phyloP scores from a whole-genome alignment of 2,888 invertebrate species.

The Caenorhabditis sulstoni region DNA sequence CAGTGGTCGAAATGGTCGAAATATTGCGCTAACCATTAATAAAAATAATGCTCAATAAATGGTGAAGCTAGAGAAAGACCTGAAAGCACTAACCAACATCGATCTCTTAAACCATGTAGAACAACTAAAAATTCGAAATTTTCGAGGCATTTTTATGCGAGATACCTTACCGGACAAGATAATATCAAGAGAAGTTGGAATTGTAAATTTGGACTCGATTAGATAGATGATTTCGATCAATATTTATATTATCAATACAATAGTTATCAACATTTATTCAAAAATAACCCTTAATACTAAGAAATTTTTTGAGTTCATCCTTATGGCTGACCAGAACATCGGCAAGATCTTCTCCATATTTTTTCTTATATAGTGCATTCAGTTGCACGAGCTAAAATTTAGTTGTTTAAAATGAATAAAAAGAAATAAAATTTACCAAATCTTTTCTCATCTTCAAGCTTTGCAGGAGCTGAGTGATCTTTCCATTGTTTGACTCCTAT shows the following conservation, averaged over 20 bases:
- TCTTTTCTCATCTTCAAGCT: constrained; percentile 31
- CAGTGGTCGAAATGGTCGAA: too few relatives aligned
- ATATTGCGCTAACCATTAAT: too few relatives aligned
- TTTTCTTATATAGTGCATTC: constrained; percentile 13
- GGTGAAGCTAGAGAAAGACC: constrained; percentile 16
- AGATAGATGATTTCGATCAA: constrained; percentile 45
- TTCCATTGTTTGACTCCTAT: constrained; percentile 18
- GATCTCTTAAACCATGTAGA: constrained; percentile 6
- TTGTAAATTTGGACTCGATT: constrained; percentile 46
- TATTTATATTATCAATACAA: constrained; percentile 48
- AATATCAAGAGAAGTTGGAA: constrained; percentile 42
- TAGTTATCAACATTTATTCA: constrained; percentile 48
- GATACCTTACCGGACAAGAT: constrained; percentile 16
- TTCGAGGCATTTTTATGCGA: constrained; percentile 16
- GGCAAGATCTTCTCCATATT: constrained; percentile 27
- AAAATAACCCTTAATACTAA: constrained; percentile 35
- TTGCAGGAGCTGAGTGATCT: constrained; percentile 24
- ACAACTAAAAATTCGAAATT: constrained; percentile 3
- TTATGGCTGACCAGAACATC: constrained; percentile 42
- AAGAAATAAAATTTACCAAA: constrained; percentile 43
- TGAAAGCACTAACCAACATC: constrained; percentile 4
- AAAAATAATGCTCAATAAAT: constrained; percentile 10
- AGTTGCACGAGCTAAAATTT: constrained; percentile 22
- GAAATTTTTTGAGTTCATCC: constrained; percentile 36
- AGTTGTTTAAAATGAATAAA: constrained; percentile 35